Conservation (phyloP, 2,888 invertebrate species). For the Andrena dorsata region DNA sequence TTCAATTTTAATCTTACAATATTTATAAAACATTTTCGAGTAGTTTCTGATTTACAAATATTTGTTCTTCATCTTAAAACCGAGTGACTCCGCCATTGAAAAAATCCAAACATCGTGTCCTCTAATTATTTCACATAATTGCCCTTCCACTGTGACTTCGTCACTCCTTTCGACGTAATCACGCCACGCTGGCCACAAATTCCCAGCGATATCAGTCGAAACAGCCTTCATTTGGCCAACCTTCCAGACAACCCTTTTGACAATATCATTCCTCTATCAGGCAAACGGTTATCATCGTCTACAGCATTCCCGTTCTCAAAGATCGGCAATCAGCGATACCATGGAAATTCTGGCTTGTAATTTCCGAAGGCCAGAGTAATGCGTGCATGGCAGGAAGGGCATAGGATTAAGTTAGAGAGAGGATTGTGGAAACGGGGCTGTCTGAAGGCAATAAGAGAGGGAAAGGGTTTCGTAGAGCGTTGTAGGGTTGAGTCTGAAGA, state of each 20-base stretch:
- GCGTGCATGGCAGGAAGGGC: slow-evolving; percentile 30
- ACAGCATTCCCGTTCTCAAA: slow-evolving; percentile 14
- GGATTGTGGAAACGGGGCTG: slow-evolving; percentile 18
- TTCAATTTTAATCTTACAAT: no score
- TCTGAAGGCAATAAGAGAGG: slow-evolving; percentile 41
- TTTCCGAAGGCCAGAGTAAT: slow-evolving; percentile 43
- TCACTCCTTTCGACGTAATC: background rate
- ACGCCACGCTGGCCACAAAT: background rate
- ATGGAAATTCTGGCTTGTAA: slow-evolving; percentile 48
- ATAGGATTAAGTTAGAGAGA: slow-evolving; percentile 22
- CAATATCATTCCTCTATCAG: slow-evolving; percentile 29
- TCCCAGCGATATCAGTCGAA: background rate
- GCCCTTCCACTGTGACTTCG: no score
- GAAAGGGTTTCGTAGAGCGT: slow-evolving; percentile 21
- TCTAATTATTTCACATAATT: no score
- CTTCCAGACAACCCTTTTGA: slow-evolving; percentile 13
- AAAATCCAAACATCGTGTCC: no score
- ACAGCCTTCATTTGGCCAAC: background rate
- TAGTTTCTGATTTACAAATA: no score
- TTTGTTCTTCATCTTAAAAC: no score
- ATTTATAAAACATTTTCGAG: no score
- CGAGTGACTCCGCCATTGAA: no score
- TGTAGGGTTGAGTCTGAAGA: slow-evolving; percentile 3
- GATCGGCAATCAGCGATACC: slow-evolving; percentile 34
- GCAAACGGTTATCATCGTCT: slow-evolving; percentile 34